Base-by-base conservation (phyloP, 2,888 invertebrate species). In the Drosophila stalkeri region DNA sequence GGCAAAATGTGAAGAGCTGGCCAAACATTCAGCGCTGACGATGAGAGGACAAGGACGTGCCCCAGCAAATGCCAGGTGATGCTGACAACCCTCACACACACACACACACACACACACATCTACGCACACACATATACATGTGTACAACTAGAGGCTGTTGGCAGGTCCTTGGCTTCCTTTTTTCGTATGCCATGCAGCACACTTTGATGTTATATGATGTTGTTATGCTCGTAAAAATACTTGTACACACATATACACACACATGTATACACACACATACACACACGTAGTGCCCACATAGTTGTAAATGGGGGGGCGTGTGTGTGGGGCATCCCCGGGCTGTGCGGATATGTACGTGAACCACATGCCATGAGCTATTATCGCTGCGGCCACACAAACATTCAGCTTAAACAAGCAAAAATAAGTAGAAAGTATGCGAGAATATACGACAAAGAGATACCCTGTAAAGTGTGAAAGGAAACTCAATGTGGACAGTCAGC, bases 141-240 rank as follows among this genome's bases (percentile, higher is more conserved):
- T 27, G 27, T 27, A 12, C 27, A 41, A 41, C 41, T 31, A 54
- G 41, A 41, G 20, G 43, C 39, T 44, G 33, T 20, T 37, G 63
- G 60, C 75, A 64, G 66, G 79, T 81, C 78, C 78, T 77, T 80
- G 78, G 75, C 81, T 81, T 81, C 75, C 64, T 81, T 80, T 81
- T 80, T 80, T 72, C 47, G 71, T 81, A 77, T 81, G 80, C 81
- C 75, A 69, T 77, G 64, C 71, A 75, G 68, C 75, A 64, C 73
- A 77, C 88, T 85, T 81, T 85, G 82, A 84, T 84, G 88, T 84
- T 77, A 78, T 87, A 84, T 87, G 77, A 86, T 85, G 89, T 75
- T 86, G 79, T 86, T 77, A 81, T 86, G 81, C 81, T 86, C 86
- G 75, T 83, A 82, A 82, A 85, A 88, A 86, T 86, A 75, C 73